Base-by-base conservation (phyloP, 2,797 vertebrate species). In the Streptopelia turtur region DNA sequence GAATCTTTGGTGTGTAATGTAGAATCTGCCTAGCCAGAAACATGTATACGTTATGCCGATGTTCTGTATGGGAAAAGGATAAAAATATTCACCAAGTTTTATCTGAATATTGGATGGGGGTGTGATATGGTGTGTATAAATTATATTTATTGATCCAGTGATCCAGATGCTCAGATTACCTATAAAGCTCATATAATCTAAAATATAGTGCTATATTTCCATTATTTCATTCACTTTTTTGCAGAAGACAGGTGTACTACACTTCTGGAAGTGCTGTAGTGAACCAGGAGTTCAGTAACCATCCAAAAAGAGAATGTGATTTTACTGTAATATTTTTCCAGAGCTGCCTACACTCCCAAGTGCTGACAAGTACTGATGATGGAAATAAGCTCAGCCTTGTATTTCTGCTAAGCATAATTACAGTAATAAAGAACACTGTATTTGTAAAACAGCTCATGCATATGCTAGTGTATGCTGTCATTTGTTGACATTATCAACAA, bases 361-460 rank as follows among this genome's bases (percentile, higher is more conserved):
- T 78, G 25, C 75, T 92, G 82, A 65, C 68, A 83, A 78, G 25
- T 82, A 55, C 43, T 64, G 52, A 57, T 63, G n/a, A 66, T 77
- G 52, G 69, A 91, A 90, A 82, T 81, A 91, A 87, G n/a, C 24
- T 81, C 28, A 71, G 57, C 47, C 72, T 87, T 95, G 37, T 83
- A 56, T 88, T 85, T 96, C 82, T 75, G 57, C 41, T 83, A 66
- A 76, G 61, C 41, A 77, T 52, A 82, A 76, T 93, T 85, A 47
- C 21, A 63, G 55, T 79, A 76, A 79, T 72, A 89, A 63, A 45
- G 50, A 92, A 45, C 27, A 31, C 2, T 60, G 35, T 77, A 65
- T 79, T 83, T 86, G 33, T 89, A 76, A 95, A 94, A 64, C 55
- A 88, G 24, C 55, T 91, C 55, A 45, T 91, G 35, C 57, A 43